Evolutionary conservation across 2,113 vertebrate genomes (phyloP).

Genomic region (Ciconia stormi): DNA sequence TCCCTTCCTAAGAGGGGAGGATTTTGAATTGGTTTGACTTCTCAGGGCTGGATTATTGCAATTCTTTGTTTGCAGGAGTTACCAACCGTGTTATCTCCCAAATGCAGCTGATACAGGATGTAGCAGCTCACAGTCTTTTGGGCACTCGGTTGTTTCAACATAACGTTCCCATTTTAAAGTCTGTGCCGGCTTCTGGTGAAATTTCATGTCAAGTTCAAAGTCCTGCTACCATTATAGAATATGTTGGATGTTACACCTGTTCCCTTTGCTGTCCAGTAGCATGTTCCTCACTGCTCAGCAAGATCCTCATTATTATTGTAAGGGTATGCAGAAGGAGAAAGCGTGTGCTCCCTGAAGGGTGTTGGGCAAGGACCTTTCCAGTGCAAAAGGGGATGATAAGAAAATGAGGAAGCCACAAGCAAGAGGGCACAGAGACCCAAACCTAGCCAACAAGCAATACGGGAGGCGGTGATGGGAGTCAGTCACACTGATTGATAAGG

Average conservation of each 20-base stretch:
- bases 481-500: background rate
- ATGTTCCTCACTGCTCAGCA: background rate
- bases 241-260: background rate
- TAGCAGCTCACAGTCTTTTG: background rate
- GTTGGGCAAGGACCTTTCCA: background rate
- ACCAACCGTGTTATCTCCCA: background rate
- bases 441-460: background rate
- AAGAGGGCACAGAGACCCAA: background rate
- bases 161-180: background rate
- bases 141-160: background rate
- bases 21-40: constrained; percentile 21
- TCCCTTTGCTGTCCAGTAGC: background rate
- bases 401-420: background rate
- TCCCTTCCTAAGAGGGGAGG: background rate
- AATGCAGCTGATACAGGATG: constrained; percentile 27
- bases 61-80: constrained; percentile 53
- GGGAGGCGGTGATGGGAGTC: background rate
- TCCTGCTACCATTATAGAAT: background rate
- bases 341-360: background rate
- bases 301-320: background rate
- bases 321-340: background rate
- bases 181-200: background rate
- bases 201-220: background rate
- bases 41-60: constrained; percentile 28
- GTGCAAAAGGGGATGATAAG: background rate